A percentile compares a stretch with the other conserved stretches of the same genome.
These are phyloP conservation scores for Sinocyclocheilus anophthalmus DNA, from an alignment of 2,113 vertebrate species.

Conservation along the genomic window DNA sequence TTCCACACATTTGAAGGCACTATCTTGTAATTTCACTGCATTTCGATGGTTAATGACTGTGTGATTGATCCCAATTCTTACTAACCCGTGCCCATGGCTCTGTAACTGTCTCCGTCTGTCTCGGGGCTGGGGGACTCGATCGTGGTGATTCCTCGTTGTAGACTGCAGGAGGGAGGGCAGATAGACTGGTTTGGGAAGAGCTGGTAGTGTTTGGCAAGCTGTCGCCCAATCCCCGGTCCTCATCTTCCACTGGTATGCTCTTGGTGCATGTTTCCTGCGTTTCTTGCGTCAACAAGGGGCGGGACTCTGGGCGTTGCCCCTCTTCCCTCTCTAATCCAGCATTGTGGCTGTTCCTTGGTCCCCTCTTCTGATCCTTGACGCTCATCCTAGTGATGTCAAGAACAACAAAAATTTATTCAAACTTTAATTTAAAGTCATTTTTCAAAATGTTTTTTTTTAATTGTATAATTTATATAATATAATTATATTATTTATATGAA, in stretches of 20 bases:
- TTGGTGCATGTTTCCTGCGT: slow-evolving; percentile 69
- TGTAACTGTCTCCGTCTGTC: slow-evolving; percentile 44
- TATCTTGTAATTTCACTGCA: neutral
- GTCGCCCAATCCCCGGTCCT: slow-evolving; percentile 78
- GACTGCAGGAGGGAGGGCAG: slow-evolving; percentile 62
- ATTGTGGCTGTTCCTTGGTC: slow-evolving; percentile 73
- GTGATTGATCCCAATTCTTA: neutral
- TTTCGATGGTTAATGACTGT: neutral
- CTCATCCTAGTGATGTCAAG: slow-evolving; percentile 59
- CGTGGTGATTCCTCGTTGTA: slow-evolving; percentile 48
- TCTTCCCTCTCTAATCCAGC: slow-evolving; percentile 72
- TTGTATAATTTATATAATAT: neutral
- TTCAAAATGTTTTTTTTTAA: neutral
- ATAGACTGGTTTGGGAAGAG: slow-evolving; percentile 79
- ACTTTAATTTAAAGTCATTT: neutral
- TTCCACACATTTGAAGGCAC: neutral
- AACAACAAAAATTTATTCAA: neutral
- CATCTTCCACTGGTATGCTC: slow-evolving; percentile 74
- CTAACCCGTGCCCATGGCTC: slow-evolving; percentile 45
- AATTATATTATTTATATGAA: too few relatives aligned
- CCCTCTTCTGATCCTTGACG: slow-evolving; percentile 65
- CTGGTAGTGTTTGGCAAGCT: slow-evolving; percentile 81
- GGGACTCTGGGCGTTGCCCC: slow-evolving; percentile 69
- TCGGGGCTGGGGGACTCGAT: slow-evolving; percentile 64
- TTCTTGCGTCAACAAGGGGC: slow-evolving; percentile 74